These are phyloP conservation scores for Agrilus planipennis DNA, from an alignment of 1,140 invertebrate genomes.

Conservation along the genomic window DNA sequence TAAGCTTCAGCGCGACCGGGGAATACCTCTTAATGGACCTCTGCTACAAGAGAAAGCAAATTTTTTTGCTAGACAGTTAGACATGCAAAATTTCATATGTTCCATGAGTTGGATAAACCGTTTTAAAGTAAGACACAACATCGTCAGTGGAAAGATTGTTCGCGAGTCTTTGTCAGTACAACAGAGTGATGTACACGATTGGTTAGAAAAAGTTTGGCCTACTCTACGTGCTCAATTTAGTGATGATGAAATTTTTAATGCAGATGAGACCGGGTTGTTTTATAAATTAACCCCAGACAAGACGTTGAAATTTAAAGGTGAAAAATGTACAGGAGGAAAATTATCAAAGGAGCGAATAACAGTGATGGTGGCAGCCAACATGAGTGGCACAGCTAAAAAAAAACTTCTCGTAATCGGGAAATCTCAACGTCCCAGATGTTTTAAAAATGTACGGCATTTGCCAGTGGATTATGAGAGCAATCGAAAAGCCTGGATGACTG, in stretches of 20 bases:
- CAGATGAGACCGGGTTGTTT: conserved; percentile 34
- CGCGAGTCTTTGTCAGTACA: not conserved
- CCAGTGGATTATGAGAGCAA: conserved; percentile 15
- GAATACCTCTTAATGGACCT: not conserved
- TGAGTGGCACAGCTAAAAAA: conserved; percentile 2
- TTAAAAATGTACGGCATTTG: conserved; percentile 23
- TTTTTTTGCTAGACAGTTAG: not conserved
- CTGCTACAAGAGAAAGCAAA: not conserved
- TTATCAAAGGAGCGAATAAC: conserved; percentile 11
- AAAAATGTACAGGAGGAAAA: conserved; percentile 32
- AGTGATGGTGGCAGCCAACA: not conserved
- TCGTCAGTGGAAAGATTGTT: conserved; percentile 2
- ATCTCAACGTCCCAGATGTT: conserved; percentile 31
- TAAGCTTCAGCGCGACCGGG: not conserved
- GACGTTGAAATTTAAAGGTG: conserved; percentile 27
- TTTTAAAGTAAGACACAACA: conserved; percentile 3
- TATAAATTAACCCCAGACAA: conserved; percentile 28
- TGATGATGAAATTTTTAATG: conserved; percentile 30
- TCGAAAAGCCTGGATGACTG: conserved; percentile 14
- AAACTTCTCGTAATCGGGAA: conserved; percentile 32
- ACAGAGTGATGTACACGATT: not conserved
- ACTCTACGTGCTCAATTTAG: not conserved
- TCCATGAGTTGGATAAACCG: conserved; percentile 3
- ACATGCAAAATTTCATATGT: not conserved
- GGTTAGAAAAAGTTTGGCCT: not conserved